Conservation (phyloP, 2,888 invertebrate genomes). For the Andrena bucephala region DNA sequence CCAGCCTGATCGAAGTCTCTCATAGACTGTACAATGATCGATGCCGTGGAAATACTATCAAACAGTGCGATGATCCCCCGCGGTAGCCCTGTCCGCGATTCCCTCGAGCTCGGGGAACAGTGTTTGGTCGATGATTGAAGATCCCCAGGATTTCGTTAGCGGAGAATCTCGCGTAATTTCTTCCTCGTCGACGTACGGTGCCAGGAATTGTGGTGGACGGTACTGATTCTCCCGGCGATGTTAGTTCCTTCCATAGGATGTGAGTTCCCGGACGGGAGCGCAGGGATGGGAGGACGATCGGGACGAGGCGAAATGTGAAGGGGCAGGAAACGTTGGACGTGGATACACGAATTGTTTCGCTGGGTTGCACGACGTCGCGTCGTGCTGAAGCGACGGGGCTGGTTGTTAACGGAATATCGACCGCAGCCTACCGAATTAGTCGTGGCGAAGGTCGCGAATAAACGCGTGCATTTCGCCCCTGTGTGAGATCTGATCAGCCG, state of each 20-base stretch:
- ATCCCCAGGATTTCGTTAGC: background rate
- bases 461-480: slow-evolving; percentile 45
- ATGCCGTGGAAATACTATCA: slow-evolving; percentile 10
- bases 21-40: slow-evolving; percentile 39
- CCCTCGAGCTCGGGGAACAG: background rate
- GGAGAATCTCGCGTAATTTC: background rate
- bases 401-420: slow-evolving; percentile 66
- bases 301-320: slow-evolving; percentile 40
- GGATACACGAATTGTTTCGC: slow-evolving; percentile 47
- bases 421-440: slow-evolving; percentile 69
- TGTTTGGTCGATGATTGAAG: slow-evolving; percentile 45
- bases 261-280: background rate
- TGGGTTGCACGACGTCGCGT: slow-evolving; percentile 48
- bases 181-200: background rate
- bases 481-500: slow-evolving; percentile 15
- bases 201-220: background rate
- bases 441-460: slow-evolving; percentile 66
- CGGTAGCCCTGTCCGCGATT: slow-evolving; percentile 10
- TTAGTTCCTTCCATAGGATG: slow-evolving; percentile 1
- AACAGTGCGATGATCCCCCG: slow-evolving; percentile 24
- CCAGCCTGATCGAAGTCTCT: slow-evolving; percentile 1
- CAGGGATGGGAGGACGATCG: slow-evolving; percentile 15
- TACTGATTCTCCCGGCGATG: background rate
- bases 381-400: slow-evolving; percentile 31
- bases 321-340: slow-evolving; percentile 36